Conservation (phyloP, 2,797 vertebrate species). For the Myripristis jacobus region DNA sequence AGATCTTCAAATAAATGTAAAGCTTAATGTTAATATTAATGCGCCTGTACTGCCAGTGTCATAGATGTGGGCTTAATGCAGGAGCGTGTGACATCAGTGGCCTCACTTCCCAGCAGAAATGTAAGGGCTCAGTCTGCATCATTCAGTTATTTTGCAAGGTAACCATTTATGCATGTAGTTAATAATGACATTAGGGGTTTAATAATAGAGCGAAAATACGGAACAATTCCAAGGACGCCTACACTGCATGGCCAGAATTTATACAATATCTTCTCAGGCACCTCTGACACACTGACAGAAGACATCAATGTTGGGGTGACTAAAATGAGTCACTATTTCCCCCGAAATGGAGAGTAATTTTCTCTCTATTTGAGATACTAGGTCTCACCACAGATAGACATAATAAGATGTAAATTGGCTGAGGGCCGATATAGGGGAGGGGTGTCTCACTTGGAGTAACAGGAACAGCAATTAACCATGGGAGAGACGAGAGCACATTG, state of each 20-base stretch:
- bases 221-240: slow-evolving; percentile 41
- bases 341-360: slow-evolving; percentile 73
- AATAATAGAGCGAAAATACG: slow-evolving; percentile 55
- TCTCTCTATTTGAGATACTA: slow-evolving; percentile 78
- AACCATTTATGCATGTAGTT: slow-evolving; percentile 40
- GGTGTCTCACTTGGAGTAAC: slow-evolving; percentile 66
- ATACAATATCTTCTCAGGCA: slow-evolving; percentile 50
- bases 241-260: slow-evolving; percentile 46
- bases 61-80: not conserved
- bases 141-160: slow-evolving; percentile 24
- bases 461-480: slow-evolving; percentile 76
- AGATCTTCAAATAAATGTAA: slow-evolving; percentile 28
- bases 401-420: slow-evolving; percentile 85
- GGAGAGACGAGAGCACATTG: slow-evolving; percentile 62
- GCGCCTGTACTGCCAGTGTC: not conserved
- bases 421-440: slow-evolving; percentile 69
- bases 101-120: not conserved
- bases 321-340: slow-evolving; percentile 61
- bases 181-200: slow-evolving; percentile 37
- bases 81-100: slow-evolving; percentile 8
- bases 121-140: slow-evolving; percentile 5
- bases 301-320: slow-evolving; percentile 52
- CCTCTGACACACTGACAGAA: slow-evolving; percentile 66
- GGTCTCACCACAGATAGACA: slow-evolving; percentile 75
- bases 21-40: slow-evolving; percentile 22